Percentiles rank a stretch among this genome's conserved stretches.
Conservation (phyloP, 2,888 invertebrate species). For the Pollenia amentaria region DNA sequence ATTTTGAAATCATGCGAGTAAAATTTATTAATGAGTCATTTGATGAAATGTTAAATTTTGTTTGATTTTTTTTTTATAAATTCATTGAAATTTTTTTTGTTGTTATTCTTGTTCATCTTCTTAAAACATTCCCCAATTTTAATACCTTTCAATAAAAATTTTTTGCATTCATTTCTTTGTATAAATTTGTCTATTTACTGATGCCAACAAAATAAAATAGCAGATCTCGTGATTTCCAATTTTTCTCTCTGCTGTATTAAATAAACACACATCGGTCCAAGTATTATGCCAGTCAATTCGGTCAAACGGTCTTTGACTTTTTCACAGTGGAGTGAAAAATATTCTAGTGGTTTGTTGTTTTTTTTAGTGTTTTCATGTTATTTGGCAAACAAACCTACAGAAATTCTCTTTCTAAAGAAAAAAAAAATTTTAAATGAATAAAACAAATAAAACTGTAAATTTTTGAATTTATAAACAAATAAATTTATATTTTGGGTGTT, state of each 20-base stretch:
- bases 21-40: slow-evolving; percentile 38
- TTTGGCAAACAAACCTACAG: slow-evolving; percentile 57
- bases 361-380: slow-evolving; percentile 6
- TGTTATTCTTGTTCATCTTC: background rate
- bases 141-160: slow-evolving; percentile 59
- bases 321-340: slow-evolving; percentile 58
- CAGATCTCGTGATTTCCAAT: slow-evolving; percentile 65
- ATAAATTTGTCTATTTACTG: slow-evolving; percentile 27
- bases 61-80: background rate
- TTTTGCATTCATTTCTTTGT: slow-evolving; percentile 30
- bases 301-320: slow-evolving; percentile 84
- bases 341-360: slow-evolving; percentile 4
- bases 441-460: slow-evolving; percentile 45
- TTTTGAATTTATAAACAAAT: slow-evolving; percentile 37
- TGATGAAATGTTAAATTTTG: background rate
- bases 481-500: slow-evolving; percentile 6
- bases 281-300: slow-evolving; percentile 78
- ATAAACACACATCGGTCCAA: background rate
- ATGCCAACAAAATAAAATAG: slow-evolving; percentile 53
- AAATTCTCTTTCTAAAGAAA: background rate
- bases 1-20: background rate
- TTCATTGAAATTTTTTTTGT: slow-evolving; percentile 5
- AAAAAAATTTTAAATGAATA: slow-evolving; percentile 11
- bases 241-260: slow-evolving; percentile 17
- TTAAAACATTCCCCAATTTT: slow-evolving; percentile 44